Evolutionary conservation across 2,797 vertebrate genomes (phyloP).

Genomic region (Cossypha polioptera): DNA sequence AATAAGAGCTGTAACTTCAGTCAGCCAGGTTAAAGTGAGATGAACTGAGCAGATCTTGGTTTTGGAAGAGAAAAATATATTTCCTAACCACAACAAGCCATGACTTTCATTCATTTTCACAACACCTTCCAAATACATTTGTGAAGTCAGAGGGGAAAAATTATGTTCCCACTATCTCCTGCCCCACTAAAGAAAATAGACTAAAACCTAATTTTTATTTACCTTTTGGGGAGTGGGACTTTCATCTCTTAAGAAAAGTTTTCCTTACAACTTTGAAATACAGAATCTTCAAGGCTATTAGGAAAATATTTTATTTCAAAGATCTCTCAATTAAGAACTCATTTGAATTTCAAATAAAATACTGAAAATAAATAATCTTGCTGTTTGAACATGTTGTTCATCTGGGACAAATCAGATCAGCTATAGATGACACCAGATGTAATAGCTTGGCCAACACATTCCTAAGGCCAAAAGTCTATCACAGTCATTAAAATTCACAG

Average conservation of each 20-base stretch:
- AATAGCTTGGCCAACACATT: neutral
- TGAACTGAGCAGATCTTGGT: neutral
- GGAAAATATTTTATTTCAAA: neutral
- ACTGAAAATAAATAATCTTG: neutral
- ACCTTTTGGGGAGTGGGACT: neutral
- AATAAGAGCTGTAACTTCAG: neutral
- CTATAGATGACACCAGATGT: neutral
- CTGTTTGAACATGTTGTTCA: neutral
- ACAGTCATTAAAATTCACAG: neutral
- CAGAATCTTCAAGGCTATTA: neutral
- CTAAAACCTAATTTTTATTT: neutral
- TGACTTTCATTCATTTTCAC: neutral
- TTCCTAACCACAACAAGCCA: neutral
- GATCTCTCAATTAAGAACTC: neutral
- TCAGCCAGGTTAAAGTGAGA: neutral
- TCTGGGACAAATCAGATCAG: neutral
- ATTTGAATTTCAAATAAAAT: neutral
- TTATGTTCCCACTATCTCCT: neutral
- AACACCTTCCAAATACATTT: neutral
- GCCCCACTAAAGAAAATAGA: accelerated
- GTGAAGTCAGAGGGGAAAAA: neutral
- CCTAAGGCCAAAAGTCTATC: neutral
- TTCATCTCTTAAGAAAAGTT: neutral
- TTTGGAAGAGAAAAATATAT: neutral
- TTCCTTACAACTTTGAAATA: neutral